These are phyloP conservation scores for Rotaria magnacalcarata DNA, from an alignment of 2,888 invertebrate genomes.

Conservation along the genomic window DNA sequence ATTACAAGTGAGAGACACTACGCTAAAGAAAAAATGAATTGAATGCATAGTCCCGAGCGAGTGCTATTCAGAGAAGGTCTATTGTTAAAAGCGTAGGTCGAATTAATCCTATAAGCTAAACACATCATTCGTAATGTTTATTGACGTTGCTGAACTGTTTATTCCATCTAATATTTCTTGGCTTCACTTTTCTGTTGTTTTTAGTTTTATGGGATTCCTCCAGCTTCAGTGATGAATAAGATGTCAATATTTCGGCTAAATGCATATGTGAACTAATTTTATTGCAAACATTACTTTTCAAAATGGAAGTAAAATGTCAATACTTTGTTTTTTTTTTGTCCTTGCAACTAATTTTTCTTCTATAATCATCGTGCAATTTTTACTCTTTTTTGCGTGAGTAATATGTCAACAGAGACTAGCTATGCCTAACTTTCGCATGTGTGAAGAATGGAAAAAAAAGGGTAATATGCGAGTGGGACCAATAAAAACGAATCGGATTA, in stretches of 20 bases:
- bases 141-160: neutral
- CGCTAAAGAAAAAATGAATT: neutral
- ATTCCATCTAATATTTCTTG: neutral
- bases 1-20: too few species aligned
- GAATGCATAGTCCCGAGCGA: neutral
- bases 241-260: neutral
- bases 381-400: neutral
- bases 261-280: neutral
- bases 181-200: neutral
- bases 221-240: neutral
- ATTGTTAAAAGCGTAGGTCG: neutral
- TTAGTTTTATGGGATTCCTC: neutral
- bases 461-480: neutral
- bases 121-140: neutral
- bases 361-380: too few species aligned
- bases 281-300: neutral
- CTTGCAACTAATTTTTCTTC: neutral
- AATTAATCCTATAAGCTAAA: neutral
- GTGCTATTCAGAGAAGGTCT: neutral
- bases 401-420: neutral
- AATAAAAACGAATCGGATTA: neutral
- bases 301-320: neutral
- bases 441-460: neutral
- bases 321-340: neutral
- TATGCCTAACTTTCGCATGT: neutral